phyloP scores from a whole-genome alignment of 2,888 invertebrate genomes.

The Monochamus alternatus region DNA sequence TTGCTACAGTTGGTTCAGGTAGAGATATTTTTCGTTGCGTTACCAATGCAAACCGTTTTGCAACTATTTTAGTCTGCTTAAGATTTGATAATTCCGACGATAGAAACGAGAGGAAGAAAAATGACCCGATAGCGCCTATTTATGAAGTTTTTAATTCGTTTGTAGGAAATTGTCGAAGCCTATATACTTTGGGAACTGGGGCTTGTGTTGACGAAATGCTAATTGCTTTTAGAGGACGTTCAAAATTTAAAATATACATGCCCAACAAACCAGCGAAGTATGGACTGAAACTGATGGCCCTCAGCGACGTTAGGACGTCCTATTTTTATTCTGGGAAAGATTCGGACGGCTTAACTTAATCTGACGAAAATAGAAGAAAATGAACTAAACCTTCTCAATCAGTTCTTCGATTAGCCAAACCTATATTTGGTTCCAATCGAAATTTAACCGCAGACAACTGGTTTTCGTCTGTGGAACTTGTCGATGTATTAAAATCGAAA shows the following conservation, averaged over 20 bases:
- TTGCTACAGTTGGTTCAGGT: conserved; percentile 9
- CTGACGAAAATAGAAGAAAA: conserved; percentile 1
- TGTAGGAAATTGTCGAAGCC: neutral
- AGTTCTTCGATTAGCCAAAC: conserved; percentile 8
- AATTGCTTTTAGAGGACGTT: neutral
- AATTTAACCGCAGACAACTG: too few species aligned
- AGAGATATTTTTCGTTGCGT: neutral
- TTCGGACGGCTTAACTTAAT: neutral
- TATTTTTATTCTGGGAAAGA: too few species aligned
- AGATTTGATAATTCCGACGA: conserved; percentile 1
- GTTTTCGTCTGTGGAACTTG: too few species aligned
- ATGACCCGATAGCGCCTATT: too few species aligned
- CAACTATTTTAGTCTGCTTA: neutral
- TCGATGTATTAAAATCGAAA: too few species aligned
- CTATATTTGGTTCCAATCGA: conserved; percentile 12
- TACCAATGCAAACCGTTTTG: neutral
- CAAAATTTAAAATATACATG: too few species aligned
- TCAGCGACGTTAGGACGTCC: too few species aligned
- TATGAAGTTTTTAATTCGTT: too few species aligned
- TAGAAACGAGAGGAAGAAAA: conserved; percentile 5
- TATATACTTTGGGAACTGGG: neutral
- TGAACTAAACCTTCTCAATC: neutral
- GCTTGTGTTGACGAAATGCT: conserved; percentile 7
- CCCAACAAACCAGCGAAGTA: too few species aligned
- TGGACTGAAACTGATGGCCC: too few species aligned